Evolutionary conservation across 23 tunicate genomes (phyloP).

Genomic region (Trididemnum miniatum): DNA sequence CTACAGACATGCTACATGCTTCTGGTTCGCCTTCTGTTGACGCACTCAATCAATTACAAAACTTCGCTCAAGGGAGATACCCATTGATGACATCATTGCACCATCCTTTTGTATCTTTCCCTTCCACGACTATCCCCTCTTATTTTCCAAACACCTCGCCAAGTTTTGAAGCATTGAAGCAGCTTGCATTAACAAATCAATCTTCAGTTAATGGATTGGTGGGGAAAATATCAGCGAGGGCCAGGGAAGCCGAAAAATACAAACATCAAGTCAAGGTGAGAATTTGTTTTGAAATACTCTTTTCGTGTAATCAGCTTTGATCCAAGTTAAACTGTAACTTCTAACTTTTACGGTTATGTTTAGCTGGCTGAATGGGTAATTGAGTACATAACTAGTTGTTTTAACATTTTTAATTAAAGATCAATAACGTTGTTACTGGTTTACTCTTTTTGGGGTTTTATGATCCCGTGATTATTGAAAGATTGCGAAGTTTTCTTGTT

Average conservation of each 20-base stretch:
- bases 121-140: constrained; percentile 28
- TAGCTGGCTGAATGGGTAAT: no score
- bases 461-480: no score
- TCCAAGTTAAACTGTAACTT: no score
- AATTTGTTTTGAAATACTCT: no score
- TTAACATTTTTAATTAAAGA: no score
- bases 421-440: no score
- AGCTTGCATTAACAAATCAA: constrained; percentile 1
- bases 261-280: background rate
- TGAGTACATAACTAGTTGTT: no score
- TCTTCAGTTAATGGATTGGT: background rate
- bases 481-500: no score
- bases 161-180: constrained; percentile 20
- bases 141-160: constrained; percentile 4
- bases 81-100: constrained; percentile 38
- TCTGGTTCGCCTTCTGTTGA: background rate
- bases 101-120: constrained; percentile 20
- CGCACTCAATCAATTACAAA: constrained; percentile 11
- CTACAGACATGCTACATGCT: background rate
- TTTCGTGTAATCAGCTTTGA: no score
- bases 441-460: no score
- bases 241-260: background rate
- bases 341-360: no score
- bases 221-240: constrained; percentile 41
- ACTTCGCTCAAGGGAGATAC: constrained; percentile 15